Evolutionary conservation across 1,140 invertebrate genomes (phyloP).

Genomic region (Monomorium pharaonis): DNA sequence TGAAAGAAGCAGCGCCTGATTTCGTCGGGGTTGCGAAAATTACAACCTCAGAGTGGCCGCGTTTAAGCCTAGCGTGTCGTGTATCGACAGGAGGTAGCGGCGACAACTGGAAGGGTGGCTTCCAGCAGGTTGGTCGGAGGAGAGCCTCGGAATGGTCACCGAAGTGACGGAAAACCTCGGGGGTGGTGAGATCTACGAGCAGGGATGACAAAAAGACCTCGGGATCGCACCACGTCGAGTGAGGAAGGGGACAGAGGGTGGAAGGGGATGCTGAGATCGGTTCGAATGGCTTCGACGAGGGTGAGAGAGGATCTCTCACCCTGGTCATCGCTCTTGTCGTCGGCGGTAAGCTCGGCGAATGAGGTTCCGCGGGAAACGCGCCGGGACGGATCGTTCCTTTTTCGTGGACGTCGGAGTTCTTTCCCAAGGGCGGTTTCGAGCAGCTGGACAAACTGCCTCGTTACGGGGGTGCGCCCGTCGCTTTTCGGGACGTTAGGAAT

Average conservation of each 20-base stretch:
- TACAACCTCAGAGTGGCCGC: constrained; percentile 80
- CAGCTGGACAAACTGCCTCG: constrained; percentile 37
- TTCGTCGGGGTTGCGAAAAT: constrained; percentile 84
- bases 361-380: constrained; percentile 48
- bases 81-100: constrained; percentile 74
- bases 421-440: constrained; percentile 34
- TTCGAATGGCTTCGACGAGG: constrained; percentile 63
- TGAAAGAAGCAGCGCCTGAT: constrained; percentile 83
- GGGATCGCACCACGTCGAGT: constrained; percentile 56
- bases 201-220: constrained; percentile 79
- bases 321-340: constrained; percentile 74
- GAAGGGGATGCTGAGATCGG: constrained; percentile 68
- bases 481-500: constrained; percentile 54
- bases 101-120: constrained; percentile 55
- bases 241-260: not conserved
- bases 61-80: constrained; percentile 77
- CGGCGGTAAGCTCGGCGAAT: constrained; percentile 58
- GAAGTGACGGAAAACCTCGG: constrained; percentile 72
- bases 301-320: constrained; percentile 68
- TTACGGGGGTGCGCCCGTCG: constrained; percentile 47
- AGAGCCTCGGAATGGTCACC: constrained; percentile 73
- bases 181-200: constrained; percentile 78
- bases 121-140: constrained; percentile 58
- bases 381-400: constrained; percentile 58
- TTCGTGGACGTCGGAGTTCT: constrained; percentile 56